Evolutionary conservation across 1,140 invertebrate species (phyloP).

Genomic region (Dreissena polymorpha): DNA sequence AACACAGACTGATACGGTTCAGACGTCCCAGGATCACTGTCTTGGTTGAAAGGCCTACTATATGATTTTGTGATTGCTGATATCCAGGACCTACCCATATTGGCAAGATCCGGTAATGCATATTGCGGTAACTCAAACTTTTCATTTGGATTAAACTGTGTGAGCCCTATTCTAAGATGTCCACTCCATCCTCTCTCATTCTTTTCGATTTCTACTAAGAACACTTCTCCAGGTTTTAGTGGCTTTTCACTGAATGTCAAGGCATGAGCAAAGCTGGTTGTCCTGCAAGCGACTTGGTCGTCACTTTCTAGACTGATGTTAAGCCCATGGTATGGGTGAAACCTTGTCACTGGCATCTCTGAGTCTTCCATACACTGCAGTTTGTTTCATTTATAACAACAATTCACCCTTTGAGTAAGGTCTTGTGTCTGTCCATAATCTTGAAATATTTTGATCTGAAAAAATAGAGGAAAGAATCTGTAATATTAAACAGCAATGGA

Average conservation of each 20-base stretch:
- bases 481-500: too few species aligned
- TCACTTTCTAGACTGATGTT: constrained; percentile 93
- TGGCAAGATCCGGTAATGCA: constrained; percentile 93
- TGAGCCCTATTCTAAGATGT: constrained; percentile 94
- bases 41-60: constrained; percentile 82
- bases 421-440: too few species aligned
- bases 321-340: constrained; percentile 93
- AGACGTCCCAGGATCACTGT: constrained; percentile 52
- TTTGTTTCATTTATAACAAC: too few species aligned
- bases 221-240: constrained; percentile 90
- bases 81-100: constrained; percentile 94
- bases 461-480: too few species aligned
- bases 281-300: constrained; percentile 93
- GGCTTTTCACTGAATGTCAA: constrained; percentile 94
- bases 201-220: constrained; percentile 96
- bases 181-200: constrained; percentile 97
- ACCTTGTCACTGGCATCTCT: constrained; percentile 86
- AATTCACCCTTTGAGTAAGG: too few species aligned
- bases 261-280: constrained; percentile 95
- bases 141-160: constrained; percentile 82
- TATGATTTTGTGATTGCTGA: constrained; percentile 90
- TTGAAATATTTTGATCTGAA: too few species aligned
- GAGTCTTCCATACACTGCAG: too few species aligned
- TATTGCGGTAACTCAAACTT: constrained; percentile 86
- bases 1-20: constrained; percentile 73